Percentiles rank a stretch among this genome's conserved stretches.
Evolutionary conservation across 1,140 invertebrate genomes (phyloP).

Genomic region (Probaryconus sp.): DNA sequence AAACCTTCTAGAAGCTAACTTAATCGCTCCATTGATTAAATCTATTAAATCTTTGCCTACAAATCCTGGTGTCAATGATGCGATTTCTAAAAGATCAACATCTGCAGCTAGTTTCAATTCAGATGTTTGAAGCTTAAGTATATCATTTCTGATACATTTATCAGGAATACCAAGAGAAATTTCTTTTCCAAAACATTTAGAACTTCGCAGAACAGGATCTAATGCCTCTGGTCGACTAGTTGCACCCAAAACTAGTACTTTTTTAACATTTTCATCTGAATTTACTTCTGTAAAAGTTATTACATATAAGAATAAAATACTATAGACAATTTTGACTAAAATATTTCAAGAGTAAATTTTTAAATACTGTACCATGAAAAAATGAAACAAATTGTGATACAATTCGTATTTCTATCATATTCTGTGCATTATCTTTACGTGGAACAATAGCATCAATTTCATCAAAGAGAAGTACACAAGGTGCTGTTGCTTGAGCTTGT

Average conservation of each 20-base stretch:
- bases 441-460: conserved; percentile 95
- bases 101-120: conserved; percentile 83
- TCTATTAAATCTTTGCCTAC: conserved; percentile 96
- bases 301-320: too few species aligned
- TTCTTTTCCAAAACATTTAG: conserved; percentile 95
- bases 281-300: conserved; percentile 80
- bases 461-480: conserved; percentile 95
- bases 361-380: conserved; percentile 87
- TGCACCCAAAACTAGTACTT: conserved; percentile 94
- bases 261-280: conserved; percentile 81
- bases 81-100: conserved; percentile 85
- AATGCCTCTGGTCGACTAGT: conserved; percentile 96
- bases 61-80: conserved; percentile 95
- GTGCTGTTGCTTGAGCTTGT: conserved; percentile 85
- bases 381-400: conserved; percentile 94
- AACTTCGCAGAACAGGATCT: conserved; percentile 93
- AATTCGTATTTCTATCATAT: conserved; percentile 97
- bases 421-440: conserved; percentile 91
- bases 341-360: conserved; percentile 22
- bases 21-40: conserved; percentile 91
- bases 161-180: conserved; percentile 96
- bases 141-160: conserved; percentile 86
- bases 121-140: conserved; percentile 84
- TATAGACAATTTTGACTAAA: too few species aligned
- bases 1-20: too few species aligned